Evolutionary conservation across 2,113 vertebrate species (phyloP).

Genomic region (Pogonocichla stellata): DNA sequence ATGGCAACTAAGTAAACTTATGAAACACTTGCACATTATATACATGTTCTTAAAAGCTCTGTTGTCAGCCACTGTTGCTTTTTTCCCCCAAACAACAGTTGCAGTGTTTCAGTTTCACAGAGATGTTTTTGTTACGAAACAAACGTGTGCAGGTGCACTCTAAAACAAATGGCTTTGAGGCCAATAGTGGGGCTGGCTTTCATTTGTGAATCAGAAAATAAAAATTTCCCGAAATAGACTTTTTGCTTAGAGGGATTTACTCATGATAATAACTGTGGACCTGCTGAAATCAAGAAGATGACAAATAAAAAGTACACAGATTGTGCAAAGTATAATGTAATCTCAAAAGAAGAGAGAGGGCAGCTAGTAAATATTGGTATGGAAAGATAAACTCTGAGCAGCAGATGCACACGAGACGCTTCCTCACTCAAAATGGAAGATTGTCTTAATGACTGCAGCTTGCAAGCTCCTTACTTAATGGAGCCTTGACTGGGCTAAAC

Average conservation of each 20-base stretch:
- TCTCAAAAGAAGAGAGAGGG: neutral
- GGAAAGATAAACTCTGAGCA: conserved; percentile 26
- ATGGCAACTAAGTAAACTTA: neutral
- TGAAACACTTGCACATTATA: neutral
- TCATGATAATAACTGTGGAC: neutral
- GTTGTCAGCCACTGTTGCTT: neutral
- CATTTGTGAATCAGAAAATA: conserved; percentile 24
- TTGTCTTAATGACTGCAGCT: neutral
- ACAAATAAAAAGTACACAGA: conserved; percentile 34
- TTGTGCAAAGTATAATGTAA: neutral
- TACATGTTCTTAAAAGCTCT: neutral
- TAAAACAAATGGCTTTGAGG: neutral
- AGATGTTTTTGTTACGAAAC: neutral
- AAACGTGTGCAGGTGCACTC: conserved; percentile 35
- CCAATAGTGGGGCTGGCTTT: neutral
- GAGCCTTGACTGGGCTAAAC: neutral
- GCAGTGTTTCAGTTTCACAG: conserved; percentile 16
- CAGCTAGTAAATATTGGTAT: neutral
- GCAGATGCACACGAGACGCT: neutral
- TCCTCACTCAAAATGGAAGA: conserved; percentile 23
- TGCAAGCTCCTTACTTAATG: conserved; percentile 4
- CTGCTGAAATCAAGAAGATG: neutral
- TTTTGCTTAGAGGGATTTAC: neutral
- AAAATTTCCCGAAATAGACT: neutral
- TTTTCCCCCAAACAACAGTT: neutral